These are phyloP conservation scores for Ahaetulla prasina DNA, from an alignment of 2,113 vertebrate species.

Conservation along the genomic window DNA sequence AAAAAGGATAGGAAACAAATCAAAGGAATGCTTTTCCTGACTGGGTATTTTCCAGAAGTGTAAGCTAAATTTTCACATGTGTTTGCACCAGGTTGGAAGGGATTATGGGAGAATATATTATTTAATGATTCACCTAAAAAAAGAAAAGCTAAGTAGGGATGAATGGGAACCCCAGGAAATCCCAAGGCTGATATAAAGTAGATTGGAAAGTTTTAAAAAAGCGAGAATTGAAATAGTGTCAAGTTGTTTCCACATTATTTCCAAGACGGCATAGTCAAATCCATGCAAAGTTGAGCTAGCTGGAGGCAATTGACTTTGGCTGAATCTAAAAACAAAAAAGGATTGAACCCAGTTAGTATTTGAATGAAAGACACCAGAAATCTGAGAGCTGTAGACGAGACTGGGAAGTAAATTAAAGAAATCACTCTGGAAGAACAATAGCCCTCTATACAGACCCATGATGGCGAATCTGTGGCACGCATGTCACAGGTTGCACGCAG, in stretches of 20 bases:
- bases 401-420: neutral
- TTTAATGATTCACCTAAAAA: neutral
- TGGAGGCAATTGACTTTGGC: neutral
- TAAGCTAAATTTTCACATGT: neutral
- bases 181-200: neutral
- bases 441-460: neutral
- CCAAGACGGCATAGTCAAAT: neutral
- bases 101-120: neutral
- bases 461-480: too few species aligned
- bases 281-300: neutral
- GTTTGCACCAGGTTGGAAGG: neutral
- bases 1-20: neutral
- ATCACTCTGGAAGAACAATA: neutral
- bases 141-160: neutral
- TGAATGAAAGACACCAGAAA: neutral
- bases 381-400: neutral
- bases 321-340: neutral
- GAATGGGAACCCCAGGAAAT: neutral
- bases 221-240: neutral
- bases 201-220: neutral
- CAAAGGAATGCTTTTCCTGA: neutral
- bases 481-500: too few species aligned
- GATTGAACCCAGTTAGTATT: neutral
- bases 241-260: neutral
- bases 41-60: neutral